A percentile compares a stretch with the other conserved stretches of the same genome.
phyloP scores from a whole-genome alignment of 1,140 invertebrate genomes.

The Drosophila varians region DNA sequence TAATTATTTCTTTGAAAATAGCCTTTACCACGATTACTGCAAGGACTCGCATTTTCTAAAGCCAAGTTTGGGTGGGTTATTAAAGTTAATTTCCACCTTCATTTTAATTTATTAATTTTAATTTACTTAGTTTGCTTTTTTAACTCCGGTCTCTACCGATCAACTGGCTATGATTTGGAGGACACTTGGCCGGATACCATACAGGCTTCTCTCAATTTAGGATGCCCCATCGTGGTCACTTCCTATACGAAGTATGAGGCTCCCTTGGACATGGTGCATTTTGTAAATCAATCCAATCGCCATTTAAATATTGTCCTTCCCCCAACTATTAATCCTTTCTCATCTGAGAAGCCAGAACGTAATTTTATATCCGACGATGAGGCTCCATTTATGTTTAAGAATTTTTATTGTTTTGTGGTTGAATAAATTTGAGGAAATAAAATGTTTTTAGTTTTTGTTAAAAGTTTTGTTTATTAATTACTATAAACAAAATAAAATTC shows the following conservation, averaged over 20 bases:
- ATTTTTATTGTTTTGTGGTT: conserved; percentile 86
- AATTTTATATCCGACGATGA: conserved; percentile 90
- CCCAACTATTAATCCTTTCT: conserved; percentile 86
- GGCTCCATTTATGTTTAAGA: conserved; percentile 89
- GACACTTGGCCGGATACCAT: conserved; percentile 89
- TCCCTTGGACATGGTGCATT: conserved; percentile 85
- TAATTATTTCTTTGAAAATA: conserved; percentile 79
- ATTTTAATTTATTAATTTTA: neutral
- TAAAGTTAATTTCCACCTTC: neutral
- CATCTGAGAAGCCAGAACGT: conserved; percentile 88
- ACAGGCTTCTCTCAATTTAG: conserved; percentile 84
- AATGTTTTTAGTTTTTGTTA: neutral
- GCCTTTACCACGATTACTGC: conserved; percentile 86
- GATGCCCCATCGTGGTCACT: conserved; percentile 86
- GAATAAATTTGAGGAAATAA: conserved; percentile 35
- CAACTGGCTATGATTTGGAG: conserved; percentile 85
- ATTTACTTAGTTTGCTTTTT: conserved; percentile 87
- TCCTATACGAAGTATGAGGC: conserved; percentile 88
- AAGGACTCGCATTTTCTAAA: conserved; percentile 80
- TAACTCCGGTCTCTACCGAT: conserved; percentile 88
- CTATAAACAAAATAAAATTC: no score
- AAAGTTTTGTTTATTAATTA: neutral
- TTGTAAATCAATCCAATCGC: conserved; percentile 82
- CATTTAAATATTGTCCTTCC: conserved; percentile 84
- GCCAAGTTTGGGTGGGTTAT: conserved; percentile 85